These are phyloP conservation scores for Drosophila obscura DNA, from an alignment of 1,140 invertebrate genomes.

Conservation along the genomic window DNA sequence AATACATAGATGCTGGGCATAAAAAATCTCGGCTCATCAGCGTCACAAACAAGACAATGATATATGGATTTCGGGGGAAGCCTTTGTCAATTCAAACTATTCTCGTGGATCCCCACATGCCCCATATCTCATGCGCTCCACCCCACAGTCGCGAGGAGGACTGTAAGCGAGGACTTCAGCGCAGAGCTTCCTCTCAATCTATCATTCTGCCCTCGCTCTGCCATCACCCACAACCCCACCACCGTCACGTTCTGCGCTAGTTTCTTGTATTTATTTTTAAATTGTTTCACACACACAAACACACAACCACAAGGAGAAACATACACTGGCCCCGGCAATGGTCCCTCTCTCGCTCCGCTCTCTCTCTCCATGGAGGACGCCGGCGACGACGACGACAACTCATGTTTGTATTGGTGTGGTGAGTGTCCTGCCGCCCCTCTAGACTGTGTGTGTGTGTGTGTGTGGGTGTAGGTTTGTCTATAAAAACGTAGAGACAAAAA, in stretches of 20 bases:
- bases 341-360: no score
- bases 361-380: constrained; percentile 31
- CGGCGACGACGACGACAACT: constrained; percentile 24
- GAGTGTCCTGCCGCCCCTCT: constrained; percentile 53
- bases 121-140: constrained; percentile 33
- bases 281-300: constrained; percentile 67
- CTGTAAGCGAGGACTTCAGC: constrained; percentile 43
- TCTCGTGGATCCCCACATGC: constrained; percentile 20
- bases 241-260: constrained; percentile 66
- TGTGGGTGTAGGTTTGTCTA: constrained; percentile 40
- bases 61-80: constrained; percentile 55
- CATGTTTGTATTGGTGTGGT: constrained; percentile 45
- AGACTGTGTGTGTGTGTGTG: constrained; percentile 28
- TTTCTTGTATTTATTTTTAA: constrained; percentile 82
- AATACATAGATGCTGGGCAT: constrained; percentile 27
- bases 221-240: constrained; percentile 26
- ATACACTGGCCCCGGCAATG: constrained; percentile 7
- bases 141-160: constrained; percentile 22
- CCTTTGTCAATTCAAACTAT: constrained; percentile 72
- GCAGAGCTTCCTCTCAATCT: constrained; percentile 60
- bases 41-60: constrained; percentile 66
- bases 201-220: constrained; percentile 70
- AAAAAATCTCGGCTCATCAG: constrained; percentile 64
- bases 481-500: constrained; percentile 44
- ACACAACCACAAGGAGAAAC: constrained; percentile 3